A percentile compares a stretch with the other conserved stretches of the same genome.
These are phyloP conservation scores for Mesembrinibis cayennensis DNA, from an alignment of 2,113 vertebrate species.

Conservation along the genomic window DNA sequence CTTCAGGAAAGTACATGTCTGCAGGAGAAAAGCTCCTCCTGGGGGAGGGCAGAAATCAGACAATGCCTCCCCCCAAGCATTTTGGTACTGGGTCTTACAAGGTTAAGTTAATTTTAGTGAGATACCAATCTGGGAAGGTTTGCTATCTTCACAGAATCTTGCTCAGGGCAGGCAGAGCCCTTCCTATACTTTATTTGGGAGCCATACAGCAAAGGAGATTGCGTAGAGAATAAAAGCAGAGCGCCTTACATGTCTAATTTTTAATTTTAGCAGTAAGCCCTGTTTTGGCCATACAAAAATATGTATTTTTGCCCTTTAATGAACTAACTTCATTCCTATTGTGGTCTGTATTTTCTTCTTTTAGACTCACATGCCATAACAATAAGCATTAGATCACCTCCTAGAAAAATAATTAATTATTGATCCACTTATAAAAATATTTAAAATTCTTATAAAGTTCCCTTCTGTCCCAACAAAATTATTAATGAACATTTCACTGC, in stretches of 20 bases:
- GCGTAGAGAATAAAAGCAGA: neutral
- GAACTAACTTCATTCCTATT: neutral
- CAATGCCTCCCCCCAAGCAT: neutral
- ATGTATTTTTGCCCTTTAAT: neutral
- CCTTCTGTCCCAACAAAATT: neutral
- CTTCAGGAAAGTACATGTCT: neutral
- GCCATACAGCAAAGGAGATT: neutral
- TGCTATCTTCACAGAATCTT: neutral
- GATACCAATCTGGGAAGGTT: neutral
- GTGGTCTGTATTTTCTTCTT: neutral
- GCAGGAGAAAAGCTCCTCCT: neutral
- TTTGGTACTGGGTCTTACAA: neutral
- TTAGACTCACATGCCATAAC: neutral
- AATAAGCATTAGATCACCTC: neutral
- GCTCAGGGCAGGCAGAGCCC: neutral
- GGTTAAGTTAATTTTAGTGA: neutral
- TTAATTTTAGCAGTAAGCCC: neutral
- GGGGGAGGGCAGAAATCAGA: neutral
- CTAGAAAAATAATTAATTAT: neutral
- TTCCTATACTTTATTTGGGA: neutral
- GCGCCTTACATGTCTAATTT: accelerated
- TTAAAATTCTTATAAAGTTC: neutral
- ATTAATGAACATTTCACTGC: neutral
- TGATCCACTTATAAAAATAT: neutral
- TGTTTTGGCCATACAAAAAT: neutral